A percentile compares a stretch with the other conserved stretches of the same genome.
Conservation (phyloP, 2,888 invertebrate species). For the Autographa gamma region DNA sequence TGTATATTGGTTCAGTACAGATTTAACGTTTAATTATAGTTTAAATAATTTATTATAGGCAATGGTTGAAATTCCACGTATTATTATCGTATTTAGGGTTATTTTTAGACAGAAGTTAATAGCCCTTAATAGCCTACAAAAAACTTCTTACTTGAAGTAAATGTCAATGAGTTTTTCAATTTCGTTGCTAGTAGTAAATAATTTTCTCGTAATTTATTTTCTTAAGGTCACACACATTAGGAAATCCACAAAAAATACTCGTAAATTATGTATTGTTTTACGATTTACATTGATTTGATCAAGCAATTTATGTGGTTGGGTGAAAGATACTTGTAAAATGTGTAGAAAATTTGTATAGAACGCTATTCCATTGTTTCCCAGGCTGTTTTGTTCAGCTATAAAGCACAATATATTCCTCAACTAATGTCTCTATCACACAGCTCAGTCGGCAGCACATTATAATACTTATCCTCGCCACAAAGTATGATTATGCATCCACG, state of each 20-base stretch:
- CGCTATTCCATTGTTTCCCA: not conserved
- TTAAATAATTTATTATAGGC: not conserved
- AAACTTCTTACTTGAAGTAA: not conserved
- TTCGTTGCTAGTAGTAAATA: not conserved
- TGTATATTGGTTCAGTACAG: not conserved
- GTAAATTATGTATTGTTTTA: not conserved
- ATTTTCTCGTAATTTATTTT: not conserved
- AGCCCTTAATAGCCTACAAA: not conserved
- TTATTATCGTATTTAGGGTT: not conserved
- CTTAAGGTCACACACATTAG: not conserved
- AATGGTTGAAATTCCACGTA: not conserved
- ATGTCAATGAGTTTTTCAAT: not conserved
- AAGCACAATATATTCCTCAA: not conserved
- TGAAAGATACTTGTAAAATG: too few species aligned
- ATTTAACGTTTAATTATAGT: too few species aligned
- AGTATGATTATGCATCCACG: conserved; percentile 14
- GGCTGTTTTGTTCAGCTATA: not conserved
- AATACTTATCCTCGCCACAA: conserved; percentile 7
- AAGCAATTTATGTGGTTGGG: too few species aligned
- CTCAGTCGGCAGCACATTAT: not conserved
- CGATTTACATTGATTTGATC: too few species aligned
- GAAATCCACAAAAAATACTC: not conserved
- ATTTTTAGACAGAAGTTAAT: not conserved
- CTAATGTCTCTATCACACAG: not conserved
- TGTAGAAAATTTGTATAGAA: too few species aligned